These are phyloP conservation scores for Gouania willdenowi DNA, from an alignment of 2,797 vertebrate species.

Conservation along the genomic window DNA sequence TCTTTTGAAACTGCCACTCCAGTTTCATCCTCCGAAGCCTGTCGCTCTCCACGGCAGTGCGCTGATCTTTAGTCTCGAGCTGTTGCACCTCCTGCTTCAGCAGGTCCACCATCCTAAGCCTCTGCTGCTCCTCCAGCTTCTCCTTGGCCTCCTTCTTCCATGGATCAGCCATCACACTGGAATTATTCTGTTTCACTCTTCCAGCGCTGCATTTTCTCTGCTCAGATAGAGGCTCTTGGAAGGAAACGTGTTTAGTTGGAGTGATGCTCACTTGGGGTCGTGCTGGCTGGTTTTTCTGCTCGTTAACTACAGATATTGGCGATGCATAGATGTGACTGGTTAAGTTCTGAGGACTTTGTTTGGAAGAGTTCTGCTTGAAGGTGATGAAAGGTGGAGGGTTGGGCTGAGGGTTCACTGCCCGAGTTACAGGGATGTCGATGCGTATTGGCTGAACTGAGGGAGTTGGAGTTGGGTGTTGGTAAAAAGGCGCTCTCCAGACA, in stretches of 20 bases:
- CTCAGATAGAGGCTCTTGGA: conserved; percentile 74
- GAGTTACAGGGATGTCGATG: conserved; percentile 66
- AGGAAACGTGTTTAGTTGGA: conserved; percentile 76
- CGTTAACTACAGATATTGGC: conserved; percentile 22
- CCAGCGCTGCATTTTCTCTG: conserved; percentile 66
- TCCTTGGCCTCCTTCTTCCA: conserved; percentile 86
- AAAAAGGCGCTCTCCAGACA: conserved; percentile 83
- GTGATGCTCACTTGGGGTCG: conserved; percentile 55
- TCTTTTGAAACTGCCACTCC: conserved; percentile 92
- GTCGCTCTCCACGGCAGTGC: conserved; percentile 78
- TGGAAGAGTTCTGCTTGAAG: conserved; percentile 54
- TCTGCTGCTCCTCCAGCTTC: conserved; percentile 79
- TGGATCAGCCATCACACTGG: conserved; percentile 66
- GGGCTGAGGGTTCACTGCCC: conserved; percentile 57
- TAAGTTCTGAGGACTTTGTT: conserved; percentile 4
- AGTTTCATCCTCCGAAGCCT: conserved; percentile 84
- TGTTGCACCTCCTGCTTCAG: conserved; percentile 83
- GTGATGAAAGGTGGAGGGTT: conserved; percentile 68
- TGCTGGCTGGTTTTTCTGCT: conserved; percentile 9
- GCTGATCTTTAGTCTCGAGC: conserved; percentile 78
- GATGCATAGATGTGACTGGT: conserved; percentile 7
- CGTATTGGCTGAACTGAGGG: conserved; percentile 59
- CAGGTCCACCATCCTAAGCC: conserved; percentile 79
- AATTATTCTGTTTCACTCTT: conserved; percentile 53
- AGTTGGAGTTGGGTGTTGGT: conserved; percentile 54